Base-by-base conservation (phyloP, 1,140 invertebrate species). In the Schlechtendalia chinensis region DNA sequence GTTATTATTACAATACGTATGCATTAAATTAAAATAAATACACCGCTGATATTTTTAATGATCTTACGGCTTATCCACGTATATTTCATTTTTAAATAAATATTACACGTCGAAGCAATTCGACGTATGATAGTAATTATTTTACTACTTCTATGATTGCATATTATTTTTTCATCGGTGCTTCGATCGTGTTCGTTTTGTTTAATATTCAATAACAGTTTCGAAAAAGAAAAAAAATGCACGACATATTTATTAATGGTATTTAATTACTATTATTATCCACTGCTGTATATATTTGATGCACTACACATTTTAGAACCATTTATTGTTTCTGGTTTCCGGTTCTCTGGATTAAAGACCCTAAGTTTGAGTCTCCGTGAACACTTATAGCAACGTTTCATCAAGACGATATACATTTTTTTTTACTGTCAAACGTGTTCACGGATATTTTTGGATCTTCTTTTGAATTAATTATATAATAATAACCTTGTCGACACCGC, bases 381-480 rank as follows among this genome's bases (percentile, higher is more conserved):
- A 69, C 45, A 12, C 14, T 69, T 17, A 17, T 17, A 8, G 11
- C 14, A 5, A 24, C 24, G 67, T 22, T 24, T 4, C 47, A 39
- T 14, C 17, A n/a, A 14, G 47, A 29, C 14, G 16, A 29, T 17
- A 14, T 17, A 6, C 19, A 72, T 45, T 54, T 53, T 72, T 72
- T 53, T 72, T 72, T 8, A 72, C 8, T 39, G 29, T 29, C 1
- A 72, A 54, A 72, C 4, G 14, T 71, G 24, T 53, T 72, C 32
- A n/a, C 1, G 24, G 16, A 53, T 72, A 72, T 72, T 72, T 72
- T 72, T 72, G 24, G 69, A 72, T 29, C 47, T 27, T 54, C 50
- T 72, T 32, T 53, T n/a, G 47, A 72, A 72, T 19, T 72, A 53
- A 71, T 72, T 54, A 72, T 32, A 71, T 54, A 72, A 54, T n/a